Evolutionary conservation across 2,888 invertebrate species (phyloP), one percentile per base, ranked within the genome.

Genomic region (Drosophila cognata): DNA sequence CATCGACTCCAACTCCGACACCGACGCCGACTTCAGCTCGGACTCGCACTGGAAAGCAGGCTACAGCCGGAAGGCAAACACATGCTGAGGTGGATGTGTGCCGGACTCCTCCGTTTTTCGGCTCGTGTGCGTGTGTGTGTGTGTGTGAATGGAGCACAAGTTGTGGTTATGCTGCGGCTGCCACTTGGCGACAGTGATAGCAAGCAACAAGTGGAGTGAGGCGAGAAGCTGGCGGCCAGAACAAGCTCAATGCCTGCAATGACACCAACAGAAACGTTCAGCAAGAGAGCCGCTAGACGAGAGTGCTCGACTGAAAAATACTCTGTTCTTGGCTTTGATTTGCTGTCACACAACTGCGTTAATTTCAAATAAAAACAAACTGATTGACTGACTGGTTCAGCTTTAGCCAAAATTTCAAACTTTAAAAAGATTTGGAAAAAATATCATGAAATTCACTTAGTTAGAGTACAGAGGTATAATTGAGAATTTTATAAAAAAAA

Each of bases 21-120:
- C 36, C 52, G 18, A 25, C 28, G 25, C 28, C 18, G 33, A 29
- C n/a, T 3, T 25, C 29, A 51, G 6, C 43, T 31, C n/a, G 16
- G 31, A 46, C 36, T 21, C 35, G 13, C 51, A 69, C 74, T 52
- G 25, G 28, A 41, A 33, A n/a, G 57, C 36, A 31, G 56, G 38
- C 41, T 59, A 65, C 68, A 71, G 78, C 81, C 78, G 84, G 75
- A 75, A 87, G 88, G 73, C 82, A 84, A 84, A 90, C 89, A 89
- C 74, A 78, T 82, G 90, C 52, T 7, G 36, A 59, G 60, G 41
- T 63, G 38, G 33, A 48, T 21, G 46, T 50, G 59, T 38, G 28
- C 29, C 2, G 46, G 28, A 52, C 55, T 38, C 36, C 46, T 64
- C 51, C 61, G 10, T 36, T 43, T 51, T 43, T 57, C 16, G 41